Conservation (phyloP, 2,797 vertebrate genomes). For the Euthynnus affinis region DNA sequence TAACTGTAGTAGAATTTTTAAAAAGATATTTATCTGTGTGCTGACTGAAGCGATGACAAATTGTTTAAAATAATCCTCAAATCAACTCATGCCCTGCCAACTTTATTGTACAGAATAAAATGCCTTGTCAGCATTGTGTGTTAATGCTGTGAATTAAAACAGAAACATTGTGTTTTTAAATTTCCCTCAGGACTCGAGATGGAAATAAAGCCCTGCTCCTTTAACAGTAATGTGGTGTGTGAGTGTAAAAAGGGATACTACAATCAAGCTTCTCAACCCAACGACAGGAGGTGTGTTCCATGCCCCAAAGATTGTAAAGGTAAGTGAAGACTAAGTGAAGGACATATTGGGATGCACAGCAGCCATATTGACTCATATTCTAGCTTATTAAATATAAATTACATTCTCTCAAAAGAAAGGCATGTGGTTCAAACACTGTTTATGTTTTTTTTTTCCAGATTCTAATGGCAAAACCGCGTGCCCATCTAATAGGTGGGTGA, state of each 20-base stretch:
- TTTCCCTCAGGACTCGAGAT: not conserved
- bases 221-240: constrained; percentile 38
- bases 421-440: not conserved
- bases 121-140: constrained; percentile 1
- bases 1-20: not conserved
- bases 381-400: not conserved
- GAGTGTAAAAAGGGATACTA: constrained; percentile 53
- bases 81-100: not conserved
- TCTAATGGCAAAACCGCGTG: not conserved
- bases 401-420: not conserved
- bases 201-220: constrained; percentile 24
- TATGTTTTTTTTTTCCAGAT: constrained; percentile 10
- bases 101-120: not conserved
- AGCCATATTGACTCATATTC: not conserved
- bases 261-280: accelerated
- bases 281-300: no score
- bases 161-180: constrained; percentile 2
- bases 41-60: not conserved
- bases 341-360: not conserved
- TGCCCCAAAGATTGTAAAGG: not conserved
- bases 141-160: not conserved
- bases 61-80: not conserved
- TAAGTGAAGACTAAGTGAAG: constrained; percentile 37
- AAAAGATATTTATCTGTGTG: not conserved
- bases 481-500: constrained; percentile 34